Conservation (phyloP, 1,140 invertebrate genomes). For the Drosophila elegans region DNA sequence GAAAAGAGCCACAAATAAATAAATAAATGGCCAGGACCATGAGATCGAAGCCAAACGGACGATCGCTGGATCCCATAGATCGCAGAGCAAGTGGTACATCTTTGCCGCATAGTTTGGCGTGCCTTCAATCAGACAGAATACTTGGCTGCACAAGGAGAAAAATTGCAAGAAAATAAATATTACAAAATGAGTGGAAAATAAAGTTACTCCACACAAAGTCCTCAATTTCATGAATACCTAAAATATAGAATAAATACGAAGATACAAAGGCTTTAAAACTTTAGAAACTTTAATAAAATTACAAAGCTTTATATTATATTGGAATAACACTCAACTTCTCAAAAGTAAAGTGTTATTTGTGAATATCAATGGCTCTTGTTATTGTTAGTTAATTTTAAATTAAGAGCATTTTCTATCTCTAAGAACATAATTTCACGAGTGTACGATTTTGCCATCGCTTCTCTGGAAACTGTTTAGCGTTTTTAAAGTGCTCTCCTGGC, state of each 20-base stretch:
- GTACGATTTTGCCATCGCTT: conserved; percentile 27
- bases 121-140: conserved; percentile 67
- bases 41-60: conserved; percentile 33
- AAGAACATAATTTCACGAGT: neutral
- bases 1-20: conserved; percentile 65
- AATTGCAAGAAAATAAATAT: neutral
- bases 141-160: conserved; percentile 9
- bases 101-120: conserved; percentile 58
- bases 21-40: conserved; percentile 57
- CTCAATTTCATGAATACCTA: too few relatives aligned
- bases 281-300: too few relatives aligned
- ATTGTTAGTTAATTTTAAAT: too few relatives aligned
- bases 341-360: too few relatives aligned
- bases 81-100: conserved; percentile 14
- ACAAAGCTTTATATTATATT: too few relatives aligned
- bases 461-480: conserved; percentile 67
- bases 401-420: neutral
- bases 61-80: conserved; percentile 54
- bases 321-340: too few relatives aligned
- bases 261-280: too few relatives aligned
- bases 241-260: too few relatives aligned
- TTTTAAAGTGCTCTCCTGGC: conserved; percentile 50
- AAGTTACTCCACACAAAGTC: too few relatives aligned
- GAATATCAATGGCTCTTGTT: too few relatives aligned
- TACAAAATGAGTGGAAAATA: too few relatives aligned